A percentile compares a stretch with the other conserved stretches of the same genome.
Conservation (phyloP, 92 coral and sea anemone genomes). For the Epizoanthus stellaris region DNA sequence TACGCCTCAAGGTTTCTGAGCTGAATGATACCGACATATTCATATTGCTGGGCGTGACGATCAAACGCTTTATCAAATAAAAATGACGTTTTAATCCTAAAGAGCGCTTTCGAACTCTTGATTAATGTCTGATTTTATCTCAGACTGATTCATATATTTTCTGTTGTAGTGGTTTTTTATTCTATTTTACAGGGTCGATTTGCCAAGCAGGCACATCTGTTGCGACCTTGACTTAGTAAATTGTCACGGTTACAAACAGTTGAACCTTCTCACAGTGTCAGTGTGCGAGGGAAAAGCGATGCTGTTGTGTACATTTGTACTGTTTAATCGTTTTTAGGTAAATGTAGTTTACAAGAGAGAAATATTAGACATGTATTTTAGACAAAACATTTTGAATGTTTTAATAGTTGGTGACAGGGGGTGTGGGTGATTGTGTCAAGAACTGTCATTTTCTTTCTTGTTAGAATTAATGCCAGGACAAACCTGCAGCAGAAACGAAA, state of each 20-base stretch:
- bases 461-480: too few species aligned
- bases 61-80: background rate
- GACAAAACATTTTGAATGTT: constrained; percentile 3
- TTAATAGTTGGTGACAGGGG: background rate
- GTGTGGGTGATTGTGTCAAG: background rate
- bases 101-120: background rate
- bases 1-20: background rate
- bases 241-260: background rate
- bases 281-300: background rate
- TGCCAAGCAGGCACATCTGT: background rate
- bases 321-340: background rate
- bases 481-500: too few species aligned
- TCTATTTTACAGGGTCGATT: background rate
- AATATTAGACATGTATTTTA: background rate
- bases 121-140: constrained; percentile 10
- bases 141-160: background rate
- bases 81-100: constrained; percentile 12
- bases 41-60: background rate
- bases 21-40: background rate
- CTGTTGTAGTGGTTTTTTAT: background rate
- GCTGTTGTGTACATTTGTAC: background rate
- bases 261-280: background rate
- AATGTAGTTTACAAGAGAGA: background rate
- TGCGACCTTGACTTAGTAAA: background rate
- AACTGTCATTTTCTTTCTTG: too few species aligned